Evolutionary conservation across 2,797 vertebrate genomes (phyloP).

Genomic region (Scomberomorus guttatus): DNA sequence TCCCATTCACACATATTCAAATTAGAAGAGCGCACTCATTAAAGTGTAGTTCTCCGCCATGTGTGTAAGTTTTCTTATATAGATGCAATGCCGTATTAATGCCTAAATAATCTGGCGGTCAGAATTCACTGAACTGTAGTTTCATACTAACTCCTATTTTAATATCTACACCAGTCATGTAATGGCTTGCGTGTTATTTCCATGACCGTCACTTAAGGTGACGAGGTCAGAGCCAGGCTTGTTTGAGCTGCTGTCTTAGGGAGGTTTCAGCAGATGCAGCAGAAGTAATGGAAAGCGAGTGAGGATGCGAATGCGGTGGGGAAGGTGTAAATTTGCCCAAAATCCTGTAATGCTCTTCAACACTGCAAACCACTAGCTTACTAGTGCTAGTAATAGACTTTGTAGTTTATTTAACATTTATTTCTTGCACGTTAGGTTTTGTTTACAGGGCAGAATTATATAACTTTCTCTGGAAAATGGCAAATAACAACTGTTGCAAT

Average conservation of each 20-base stretch:
- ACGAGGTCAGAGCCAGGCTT: not conserved
- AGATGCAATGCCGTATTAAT: not conserved
- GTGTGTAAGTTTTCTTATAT: too few species aligned
- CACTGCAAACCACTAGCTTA: not conserved
- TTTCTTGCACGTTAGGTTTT: too few species aligned
- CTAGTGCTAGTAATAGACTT: not conserved
- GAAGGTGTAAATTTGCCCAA: not conserved
- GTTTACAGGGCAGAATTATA: not conserved
- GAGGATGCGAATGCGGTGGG: not conserved
- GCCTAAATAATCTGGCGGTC: not conserved
- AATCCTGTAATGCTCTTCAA: not conserved
- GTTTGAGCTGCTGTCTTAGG: not conserved
- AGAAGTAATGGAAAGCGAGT: not conserved
- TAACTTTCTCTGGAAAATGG: not conserved
- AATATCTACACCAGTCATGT: not conserved
- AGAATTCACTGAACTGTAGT: not conserved
- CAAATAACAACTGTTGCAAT: not conserved
- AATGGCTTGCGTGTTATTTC: not conserved
- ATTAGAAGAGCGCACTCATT: too few species aligned
- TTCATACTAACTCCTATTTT: not conserved
- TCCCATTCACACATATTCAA: too few species aligned
- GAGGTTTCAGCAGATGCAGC: not conserved
- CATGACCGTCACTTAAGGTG: not conserved
- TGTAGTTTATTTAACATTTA: too few species aligned
- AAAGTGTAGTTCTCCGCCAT: too few species aligned